Evolutionary conservation across 2,113 vertebrate species (phyloP).

Genomic region (Proteles cristata): DNA sequence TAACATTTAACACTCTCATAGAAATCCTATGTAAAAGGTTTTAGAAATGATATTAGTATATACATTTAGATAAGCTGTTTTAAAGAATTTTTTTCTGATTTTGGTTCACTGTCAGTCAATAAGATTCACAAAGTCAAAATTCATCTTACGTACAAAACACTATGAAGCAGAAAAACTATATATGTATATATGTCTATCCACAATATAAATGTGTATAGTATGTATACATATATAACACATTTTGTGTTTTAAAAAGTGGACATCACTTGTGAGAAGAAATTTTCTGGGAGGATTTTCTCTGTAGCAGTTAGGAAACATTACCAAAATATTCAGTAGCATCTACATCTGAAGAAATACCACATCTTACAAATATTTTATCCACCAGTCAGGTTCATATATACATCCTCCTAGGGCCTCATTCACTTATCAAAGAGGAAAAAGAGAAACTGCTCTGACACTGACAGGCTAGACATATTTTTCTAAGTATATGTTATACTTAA

Average conservation of each 20-base stretch:
- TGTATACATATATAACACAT: neutral
- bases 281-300: neutral
- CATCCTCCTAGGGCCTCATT: neutral
- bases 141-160: neutral
- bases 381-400: neutral
- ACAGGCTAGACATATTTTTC: neutral
- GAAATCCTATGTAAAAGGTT: neutral
- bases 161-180: neutral
- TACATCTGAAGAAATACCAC: neutral
- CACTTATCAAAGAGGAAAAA: neutral
- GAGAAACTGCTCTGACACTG: neutral
- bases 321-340: neutral
- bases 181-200: neutral
- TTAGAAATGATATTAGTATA: neutral
- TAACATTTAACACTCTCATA: neutral
- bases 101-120: neutral
- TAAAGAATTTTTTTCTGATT: neutral
- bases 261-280: neutral
- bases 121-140: conserved; percentile 15
- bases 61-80: neutral
- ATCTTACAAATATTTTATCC: neutral
- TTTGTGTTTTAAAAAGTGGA: neutral
- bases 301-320: neutral
- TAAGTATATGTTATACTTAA: neutral
- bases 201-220: neutral